Evolutionary conservation across 2,888 invertebrate genomes (phyloP), one percentile per base, ranked within the genome.

Genomic region (Endomychus coccineus): DNA sequence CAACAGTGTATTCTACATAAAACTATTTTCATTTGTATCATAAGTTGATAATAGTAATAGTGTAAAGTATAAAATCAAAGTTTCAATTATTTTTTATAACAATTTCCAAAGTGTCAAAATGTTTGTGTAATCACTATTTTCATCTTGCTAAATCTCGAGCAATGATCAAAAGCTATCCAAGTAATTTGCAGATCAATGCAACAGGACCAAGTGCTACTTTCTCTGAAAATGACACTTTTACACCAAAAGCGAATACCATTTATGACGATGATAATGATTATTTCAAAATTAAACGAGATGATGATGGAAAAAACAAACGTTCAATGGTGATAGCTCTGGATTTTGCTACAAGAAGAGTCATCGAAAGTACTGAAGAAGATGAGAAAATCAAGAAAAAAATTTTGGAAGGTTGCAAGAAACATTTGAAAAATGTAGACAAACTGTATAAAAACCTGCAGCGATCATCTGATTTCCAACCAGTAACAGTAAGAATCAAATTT

Each of bases 231-330:
- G n/a, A n/a, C n/a, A 22, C 36, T 43, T 49, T 37, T 34, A 56
- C 55, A 24, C 57, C 45, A 5, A 55, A 53, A 42, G 47, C 85
- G 36, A 83, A 80, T 2, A 77, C 75, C 56, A 86, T 92, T 4
- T 88, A 86, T 27, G 96, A 97, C 61, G 96, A 96, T 59, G 91
- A 96, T 61, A 78, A 83, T 45, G 96, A 96, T 63, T 96, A 96
- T 64, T 97, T 89, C 62, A 78, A 80, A 54, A 74, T 81, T 19
- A 81, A 81, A 14, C 86, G 91, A 60, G 72, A 45, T 9, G 43
- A 34, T 4, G 50, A 45, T 12, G 36, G 39, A 42, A 66, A 68
- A 16, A 54, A 62, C 1, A 59, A 47, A 27, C 47, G 51, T 27
- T 61, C 63, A 43, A 55, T 65, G 54, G 59, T 62, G 22, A 43